Conservation (phyloP, 2,113 vertebrate genomes). For the Salminus brasiliensis region DNA sequence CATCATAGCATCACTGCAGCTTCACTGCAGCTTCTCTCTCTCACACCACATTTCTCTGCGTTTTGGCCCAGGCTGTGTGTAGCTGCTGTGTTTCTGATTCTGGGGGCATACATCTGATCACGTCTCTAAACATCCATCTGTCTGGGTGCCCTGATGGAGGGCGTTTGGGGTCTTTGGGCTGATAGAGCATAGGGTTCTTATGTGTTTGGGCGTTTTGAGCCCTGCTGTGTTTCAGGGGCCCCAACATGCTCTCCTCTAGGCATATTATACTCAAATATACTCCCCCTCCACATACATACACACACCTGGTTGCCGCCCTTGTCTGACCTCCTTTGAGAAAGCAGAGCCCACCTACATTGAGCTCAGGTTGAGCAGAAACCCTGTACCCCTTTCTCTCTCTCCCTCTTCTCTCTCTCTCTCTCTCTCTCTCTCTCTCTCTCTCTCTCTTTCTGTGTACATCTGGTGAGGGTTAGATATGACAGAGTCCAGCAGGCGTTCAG, state of each 20-base stretch:
- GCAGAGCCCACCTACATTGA: slow-evolving; percentile 43
- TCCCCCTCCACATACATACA: background rate
- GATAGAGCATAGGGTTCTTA: background rate
- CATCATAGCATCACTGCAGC: too few species aligned
- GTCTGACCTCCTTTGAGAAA: slow-evolving; percentile 12
- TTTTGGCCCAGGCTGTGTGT: background rate
- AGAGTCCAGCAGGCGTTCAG: slow-evolving; percentile 37
- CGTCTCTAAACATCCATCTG: slow-evolving; percentile 43
- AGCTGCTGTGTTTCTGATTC: slow-evolving; percentile 38
- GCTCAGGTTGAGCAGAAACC: slow-evolving; percentile 17
- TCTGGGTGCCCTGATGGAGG: slow-evolving; percentile 25
- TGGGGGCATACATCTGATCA: slow-evolving; percentile 34
- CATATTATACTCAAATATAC: slow-evolving; percentile 18
- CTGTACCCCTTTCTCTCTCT: too few species aligned
- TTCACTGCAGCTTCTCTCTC: background rate
- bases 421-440: too few species aligned
- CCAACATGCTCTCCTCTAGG: slow-evolving; percentile 2
- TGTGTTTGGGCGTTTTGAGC: background rate
- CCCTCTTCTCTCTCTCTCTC: too few species aligned
- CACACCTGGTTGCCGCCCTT: slow-evolving; percentile 48
- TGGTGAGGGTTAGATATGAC: slow-evolving; percentile 54
- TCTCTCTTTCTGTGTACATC: slow-evolving; percentile 48
- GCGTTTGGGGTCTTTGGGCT: background rate
- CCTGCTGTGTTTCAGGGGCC: background rate
- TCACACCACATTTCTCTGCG: background rate